These are phyloP conservation scores for Pteronotus mesoamericanus DNA, from an alignment of 2,797 vertebrate species.

Conservation along the genomic window DNA sequence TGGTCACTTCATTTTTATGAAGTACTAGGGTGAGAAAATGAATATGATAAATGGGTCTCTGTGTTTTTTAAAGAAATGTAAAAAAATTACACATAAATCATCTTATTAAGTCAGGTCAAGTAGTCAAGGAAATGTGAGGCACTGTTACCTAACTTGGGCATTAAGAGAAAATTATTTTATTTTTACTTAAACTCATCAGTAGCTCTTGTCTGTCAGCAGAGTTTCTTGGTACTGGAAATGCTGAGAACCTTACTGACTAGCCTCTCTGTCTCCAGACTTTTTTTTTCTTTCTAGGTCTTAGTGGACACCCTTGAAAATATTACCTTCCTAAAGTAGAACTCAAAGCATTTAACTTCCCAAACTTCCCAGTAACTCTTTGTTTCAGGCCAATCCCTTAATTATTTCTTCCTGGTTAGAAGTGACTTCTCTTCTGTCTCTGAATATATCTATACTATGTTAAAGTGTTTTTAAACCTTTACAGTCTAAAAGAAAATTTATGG, in stretches of 20 bases:
- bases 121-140: background rate
- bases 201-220: background rate
- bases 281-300: background rate
- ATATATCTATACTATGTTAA: background rate
- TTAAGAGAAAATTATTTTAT: background rate
- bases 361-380: background rate
- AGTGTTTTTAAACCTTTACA: background rate
- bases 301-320: background rate
- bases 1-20: constrained; percentile 36
- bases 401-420: background rate
- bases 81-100: background rate
- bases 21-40: background rate
- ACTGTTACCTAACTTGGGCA: background rate
- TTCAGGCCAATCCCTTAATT: background rate
- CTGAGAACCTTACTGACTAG: background rate
- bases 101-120: background rate
- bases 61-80: background rate
- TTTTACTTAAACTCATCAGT: background rate
- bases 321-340: background rate
- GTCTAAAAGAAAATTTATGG: background rate
- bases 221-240: background rate
- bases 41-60: background rate
- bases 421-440: background rate
- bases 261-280: background rate
- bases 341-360: background rate